Conservation (phyloP, 2,797 vertebrate species). For the Sternarchorhynchus goeldii region DNA sequence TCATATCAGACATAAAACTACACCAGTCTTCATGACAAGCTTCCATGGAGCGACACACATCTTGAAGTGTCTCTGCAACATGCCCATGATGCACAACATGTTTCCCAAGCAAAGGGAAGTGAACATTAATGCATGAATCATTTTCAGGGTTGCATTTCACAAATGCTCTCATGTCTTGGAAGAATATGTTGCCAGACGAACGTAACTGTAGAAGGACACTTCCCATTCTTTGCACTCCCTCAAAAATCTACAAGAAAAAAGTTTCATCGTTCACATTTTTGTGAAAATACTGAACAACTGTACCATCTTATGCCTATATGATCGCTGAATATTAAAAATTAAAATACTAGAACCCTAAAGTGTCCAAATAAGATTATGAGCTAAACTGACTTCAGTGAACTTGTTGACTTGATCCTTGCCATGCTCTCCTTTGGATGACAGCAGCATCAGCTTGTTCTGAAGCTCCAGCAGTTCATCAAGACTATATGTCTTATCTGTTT, state of each 20-base stretch:
- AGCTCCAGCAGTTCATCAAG: conserved; percentile 75
- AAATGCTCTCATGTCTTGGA: conserved; percentile 67
- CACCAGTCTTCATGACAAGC: conserved; percentile 72
- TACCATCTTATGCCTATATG: no score
- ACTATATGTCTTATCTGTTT: conserved; percentile 60
- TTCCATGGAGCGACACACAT: conserved; percentile 72
- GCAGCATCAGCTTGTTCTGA: conserved; percentile 81
- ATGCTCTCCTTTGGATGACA: conserved; percentile 75
- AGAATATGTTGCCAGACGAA: conserved; percentile 76
- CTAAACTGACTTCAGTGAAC: conserved; percentile 73
- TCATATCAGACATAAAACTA: conserved; percentile 66
- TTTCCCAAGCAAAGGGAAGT: conserved; percentile 61
- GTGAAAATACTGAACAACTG: no score
- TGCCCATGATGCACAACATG: conserved; percentile 55
- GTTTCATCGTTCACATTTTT: neutral
- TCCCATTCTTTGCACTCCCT: conserved; percentile 71
- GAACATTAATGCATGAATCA: conserved; percentile 63
- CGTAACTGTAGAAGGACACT: conserved; percentile 73
- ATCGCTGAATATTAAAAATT: no score
- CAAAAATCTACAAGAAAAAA: conserved; percentile 70
- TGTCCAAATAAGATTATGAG: neutral
- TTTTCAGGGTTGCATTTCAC: conserved; percentile 64
- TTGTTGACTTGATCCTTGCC: conserved; percentile 74
- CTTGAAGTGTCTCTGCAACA: conserved; percentile 64
- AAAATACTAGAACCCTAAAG: neutral